Conservation (phyloP, 2,113 vertebrate genomes). For the Phasianus colchicus region DNA sequence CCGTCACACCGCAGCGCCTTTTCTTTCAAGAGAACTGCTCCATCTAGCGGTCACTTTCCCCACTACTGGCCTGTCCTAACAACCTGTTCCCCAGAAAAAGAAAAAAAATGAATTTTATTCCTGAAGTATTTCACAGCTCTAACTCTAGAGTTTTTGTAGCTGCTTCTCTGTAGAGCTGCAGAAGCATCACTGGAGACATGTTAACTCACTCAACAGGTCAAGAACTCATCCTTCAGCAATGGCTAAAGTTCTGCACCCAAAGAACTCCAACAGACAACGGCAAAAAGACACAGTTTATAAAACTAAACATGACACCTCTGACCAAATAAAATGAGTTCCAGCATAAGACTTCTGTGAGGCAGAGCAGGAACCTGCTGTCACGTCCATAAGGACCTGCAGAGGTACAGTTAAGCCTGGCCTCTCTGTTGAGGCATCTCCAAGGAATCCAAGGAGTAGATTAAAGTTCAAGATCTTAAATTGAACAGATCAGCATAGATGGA, state of each 20-base stretch:
- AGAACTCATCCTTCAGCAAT: neutral
- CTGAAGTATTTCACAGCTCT: neutral
- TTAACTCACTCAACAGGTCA: neutral
- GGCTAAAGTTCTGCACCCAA: neutral
- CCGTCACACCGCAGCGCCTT: no score
- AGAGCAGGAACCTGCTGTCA: neutral
- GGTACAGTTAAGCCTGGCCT: neutral
- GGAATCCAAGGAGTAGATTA: neutral
- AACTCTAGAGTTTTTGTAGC: neutral
- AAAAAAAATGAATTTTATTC: neutral
- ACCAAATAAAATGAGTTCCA: neutral
- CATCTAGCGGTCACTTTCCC: neutral
- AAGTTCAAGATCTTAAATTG: neutral
- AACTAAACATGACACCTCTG: constrained; percentile 13
- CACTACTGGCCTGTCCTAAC: neutral
- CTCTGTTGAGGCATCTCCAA: neutral
- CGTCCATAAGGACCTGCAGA: neutral
- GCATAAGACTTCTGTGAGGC: neutral
- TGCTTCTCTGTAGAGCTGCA: constrained; percentile 40
- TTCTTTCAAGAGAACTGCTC: neutral
- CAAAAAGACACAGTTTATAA: neutral
- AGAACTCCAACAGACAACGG: constrained; percentile 11
- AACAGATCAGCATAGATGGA: neutral
- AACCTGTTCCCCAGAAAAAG: neutral
- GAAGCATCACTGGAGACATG: neutral